Evolutionary conservation across 2,113 vertebrate genomes (phyloP), one percentile per base, ranked within the genome.

Genomic region (Ptilonorhynchus violaceus): DNA sequence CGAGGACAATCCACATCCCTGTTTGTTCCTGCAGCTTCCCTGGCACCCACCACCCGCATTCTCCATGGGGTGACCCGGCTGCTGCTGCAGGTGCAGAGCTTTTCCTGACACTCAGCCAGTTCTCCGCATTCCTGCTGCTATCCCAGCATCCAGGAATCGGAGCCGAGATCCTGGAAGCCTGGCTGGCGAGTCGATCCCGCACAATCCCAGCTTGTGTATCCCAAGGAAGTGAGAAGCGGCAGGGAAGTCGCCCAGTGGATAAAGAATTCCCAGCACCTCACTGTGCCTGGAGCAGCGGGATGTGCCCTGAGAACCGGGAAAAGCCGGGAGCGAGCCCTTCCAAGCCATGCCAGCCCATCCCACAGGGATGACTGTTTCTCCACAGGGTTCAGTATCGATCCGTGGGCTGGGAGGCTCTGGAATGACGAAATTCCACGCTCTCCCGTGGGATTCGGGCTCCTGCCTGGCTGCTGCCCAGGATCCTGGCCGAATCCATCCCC

Each of bases 401-500:
- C 0, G 0, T 22, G 53, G 37, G 31, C 59, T 31, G 52, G 28
- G 42, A 74, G 39, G 37, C 24, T 1, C 67, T 39, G 49, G 47
- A 14, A 47, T 1, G 5, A 22, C 4, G 31, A 47, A 77, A 93
- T 89, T 18, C 42, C 15, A 37, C 31, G 1, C 2, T 59, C 50
- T 87, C 56, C 39, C 2, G 0, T 8, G 33, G 62, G 60, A 49
- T 37, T 21, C 16, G 52, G 20, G 27, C 11, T 77, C 55, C 44
- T 1, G 1, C 24, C 31, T 58, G 81, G 49, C 60, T 84, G 52
- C 55, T 47, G 60, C 15, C 15, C 56, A 52, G 52, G 28, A n/a
- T 24, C 11, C 77, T 1, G 8, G 15, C 13, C 0, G 7, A n/a
- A 39, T 59, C 46, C 13, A 21, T 25, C 0, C 0, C 24, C 0